A percentile compares a stretch with the other conserved stretches of the same genome.
Evolutionary conservation across 1,140 invertebrate species (phyloP).

Genomic region (Paraescarpia echinospica): DNA sequence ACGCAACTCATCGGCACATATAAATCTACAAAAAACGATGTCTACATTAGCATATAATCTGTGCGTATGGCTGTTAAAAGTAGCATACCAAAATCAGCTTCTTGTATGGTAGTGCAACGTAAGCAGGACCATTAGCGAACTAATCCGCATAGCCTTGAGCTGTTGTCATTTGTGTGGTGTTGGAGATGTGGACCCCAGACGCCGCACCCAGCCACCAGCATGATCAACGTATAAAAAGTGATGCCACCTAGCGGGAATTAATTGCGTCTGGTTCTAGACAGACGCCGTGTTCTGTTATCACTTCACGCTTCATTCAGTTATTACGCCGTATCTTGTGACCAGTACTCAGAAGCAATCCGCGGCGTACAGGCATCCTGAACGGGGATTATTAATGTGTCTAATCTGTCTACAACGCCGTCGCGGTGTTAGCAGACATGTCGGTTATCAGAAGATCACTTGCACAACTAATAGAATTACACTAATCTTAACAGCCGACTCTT

Average conservation of each 20-base stretch:
- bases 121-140: neutral
- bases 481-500: neutral
- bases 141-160: neutral
- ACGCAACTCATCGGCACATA: neutral
- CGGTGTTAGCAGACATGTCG: neutral
- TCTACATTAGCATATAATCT: neutral
- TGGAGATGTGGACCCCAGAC: neutral
- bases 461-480: neutral
- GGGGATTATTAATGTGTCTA: neutral
- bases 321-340: neutral
- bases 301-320: neutral
- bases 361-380: neutral
- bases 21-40: neutral
- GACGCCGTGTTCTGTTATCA: neutral
- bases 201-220: neutral
- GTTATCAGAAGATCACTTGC: neutral
- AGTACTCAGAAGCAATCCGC: neutral
- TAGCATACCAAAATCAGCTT: neutral
- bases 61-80: neutral
- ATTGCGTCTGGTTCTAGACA: neutral
- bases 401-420: neutral
- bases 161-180: neutral
- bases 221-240: neutral
- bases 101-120: neutral
- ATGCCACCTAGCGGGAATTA: neutral